phyloP scores from a whole-genome alignment of 1,140 invertebrate species.

The Homalodisca vitripennis region DNA sequence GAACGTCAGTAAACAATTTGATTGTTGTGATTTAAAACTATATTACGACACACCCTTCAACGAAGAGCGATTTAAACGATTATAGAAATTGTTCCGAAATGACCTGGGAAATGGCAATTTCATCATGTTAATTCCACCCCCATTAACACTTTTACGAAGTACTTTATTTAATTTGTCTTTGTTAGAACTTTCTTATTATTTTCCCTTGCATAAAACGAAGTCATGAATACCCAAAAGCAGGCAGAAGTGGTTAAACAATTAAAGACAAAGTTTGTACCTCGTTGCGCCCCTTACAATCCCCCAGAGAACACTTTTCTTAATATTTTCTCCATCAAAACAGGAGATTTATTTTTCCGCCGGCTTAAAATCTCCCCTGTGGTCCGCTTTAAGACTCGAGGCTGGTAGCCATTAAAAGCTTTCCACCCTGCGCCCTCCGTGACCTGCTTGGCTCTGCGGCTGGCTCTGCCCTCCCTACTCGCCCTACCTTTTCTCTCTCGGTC shows the following conservation, averaged over 20 bases:
- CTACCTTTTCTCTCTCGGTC: not conserved
- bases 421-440: conserved; percentile 1
- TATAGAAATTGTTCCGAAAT: too few relatives aligned
- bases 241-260: conserved; percentile 26
- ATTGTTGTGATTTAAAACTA: too few relatives aligned
- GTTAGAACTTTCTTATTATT: conserved; percentile 4
- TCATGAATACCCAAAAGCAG: conserved; percentile 7
- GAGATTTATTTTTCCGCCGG: conserved; percentile 21
- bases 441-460: conserved; percentile 5
- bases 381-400: conserved; percentile 10
- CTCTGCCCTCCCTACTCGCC: not conserved
- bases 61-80: too few relatives aligned
- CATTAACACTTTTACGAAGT: conserved; percentile 2
- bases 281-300: not conserved
- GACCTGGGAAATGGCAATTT: not conserved
- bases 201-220: too few relatives aligned
- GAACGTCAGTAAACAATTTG: too few relatives aligned
- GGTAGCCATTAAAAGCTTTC: conserved; percentile 28
- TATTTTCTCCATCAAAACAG: conserved; percentile 28
- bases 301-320: conserved; percentile 26
- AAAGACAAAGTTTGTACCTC: conserved; percentile 11
- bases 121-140: not conserved
- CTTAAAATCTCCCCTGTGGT: conserved; percentile 28
- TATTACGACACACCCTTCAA: too few relatives aligned
- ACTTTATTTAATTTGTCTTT: conserved; percentile 9